Base-by-base conservation (phyloP, 2,888 invertebrate genomes). In the Clistopyga incitator region DNA sequence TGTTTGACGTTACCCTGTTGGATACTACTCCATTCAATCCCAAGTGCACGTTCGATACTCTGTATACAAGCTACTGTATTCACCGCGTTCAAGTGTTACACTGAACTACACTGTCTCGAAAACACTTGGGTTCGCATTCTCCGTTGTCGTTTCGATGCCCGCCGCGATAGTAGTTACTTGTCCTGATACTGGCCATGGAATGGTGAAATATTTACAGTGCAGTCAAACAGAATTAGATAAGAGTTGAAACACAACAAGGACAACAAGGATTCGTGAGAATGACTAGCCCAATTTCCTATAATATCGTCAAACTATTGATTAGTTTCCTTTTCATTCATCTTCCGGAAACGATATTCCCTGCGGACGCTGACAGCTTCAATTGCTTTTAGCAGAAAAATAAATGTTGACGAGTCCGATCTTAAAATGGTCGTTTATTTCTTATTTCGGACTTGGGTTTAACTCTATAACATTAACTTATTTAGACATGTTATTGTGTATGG, bases 1-100 rank as follows among this genome's bases (percentile, higher is more conserved):
- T 64, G 61, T 64, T 64, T 38, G 64, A 38, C 64, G n/a, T 64
- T 64, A 38, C n/a, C n/a, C 64, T 10, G 18, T 34, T 38, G 64
- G 20, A 38, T 38, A 20, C 34, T 8, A 20, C 38, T 38, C 64
- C 38, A 38, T 64, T 64, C n/a, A 10, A 11, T 64, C 18, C 18
- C 42, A 18, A 64, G 38, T 38, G 34, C 38, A 18, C 10, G 64
- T 64, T 42, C 64, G 11, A 38, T 38, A 0, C 38, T 20, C 64
- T 13, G 10, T 18, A 34, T 18, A 38, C 64, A 38, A 64, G 20
- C n/a, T 38, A 64, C 64, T 10, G 42, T 18, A 38, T 38, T 18
- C 25, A 64, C 34, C 18, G 64, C 38, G 11, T 20, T 64, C 38
- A 10, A 64, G 38, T 67, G 47, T 67, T 47, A 47, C 20, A 23